Evolutionary conservation across 2,888 invertebrate genomes (phyloP).

Genomic region (Eupeodes luniger): DNA sequence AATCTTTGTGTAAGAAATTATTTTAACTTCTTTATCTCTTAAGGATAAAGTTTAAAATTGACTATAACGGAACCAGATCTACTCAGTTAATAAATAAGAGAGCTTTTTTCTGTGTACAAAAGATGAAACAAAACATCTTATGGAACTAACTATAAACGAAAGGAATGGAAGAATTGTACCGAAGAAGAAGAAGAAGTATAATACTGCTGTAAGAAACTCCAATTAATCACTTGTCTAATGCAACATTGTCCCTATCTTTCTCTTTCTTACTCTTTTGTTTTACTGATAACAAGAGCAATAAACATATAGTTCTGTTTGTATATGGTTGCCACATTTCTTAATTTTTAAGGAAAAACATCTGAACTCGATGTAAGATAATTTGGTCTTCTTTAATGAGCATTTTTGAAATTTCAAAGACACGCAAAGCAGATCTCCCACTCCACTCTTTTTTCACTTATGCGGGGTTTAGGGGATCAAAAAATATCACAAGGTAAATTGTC

Average conservation of each 20-base stretch:
- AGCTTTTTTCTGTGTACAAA: not conserved
- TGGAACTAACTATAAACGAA: conserved; percentile 7
- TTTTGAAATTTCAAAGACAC: no score
- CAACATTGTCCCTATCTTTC: conserved; percentile 54
- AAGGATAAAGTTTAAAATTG: conserved; percentile 67
- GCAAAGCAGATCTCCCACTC: no score
- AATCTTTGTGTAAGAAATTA: conserved; percentile 4
- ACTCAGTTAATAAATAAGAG: conserved; percentile 64
- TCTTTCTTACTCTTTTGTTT: conserved; percentile 29
- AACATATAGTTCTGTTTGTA: not conserved
- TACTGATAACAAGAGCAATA: conserved; percentile 23
- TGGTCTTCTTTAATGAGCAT: no score
- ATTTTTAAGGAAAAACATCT: no score
- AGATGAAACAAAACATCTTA: conserved; percentile 52
- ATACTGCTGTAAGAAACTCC: conserved; percentile 53
- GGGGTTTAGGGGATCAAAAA: no score
- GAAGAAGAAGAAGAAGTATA: conserved; percentile 34
- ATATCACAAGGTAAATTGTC: no score
- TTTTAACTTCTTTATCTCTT: conserved; percentile 4
- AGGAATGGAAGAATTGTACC: not conserved
- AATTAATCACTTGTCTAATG: conserved; percentile 75
- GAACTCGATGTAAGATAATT: no score
- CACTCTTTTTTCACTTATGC: no score
- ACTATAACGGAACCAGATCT: conserved; percentile 70
- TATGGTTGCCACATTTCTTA: not conserved